These are phyloP conservation scores for Numenius arquata DNA, from an alignment of 2,113 vertebrate genomes.

Conservation along the genomic window DNA sequence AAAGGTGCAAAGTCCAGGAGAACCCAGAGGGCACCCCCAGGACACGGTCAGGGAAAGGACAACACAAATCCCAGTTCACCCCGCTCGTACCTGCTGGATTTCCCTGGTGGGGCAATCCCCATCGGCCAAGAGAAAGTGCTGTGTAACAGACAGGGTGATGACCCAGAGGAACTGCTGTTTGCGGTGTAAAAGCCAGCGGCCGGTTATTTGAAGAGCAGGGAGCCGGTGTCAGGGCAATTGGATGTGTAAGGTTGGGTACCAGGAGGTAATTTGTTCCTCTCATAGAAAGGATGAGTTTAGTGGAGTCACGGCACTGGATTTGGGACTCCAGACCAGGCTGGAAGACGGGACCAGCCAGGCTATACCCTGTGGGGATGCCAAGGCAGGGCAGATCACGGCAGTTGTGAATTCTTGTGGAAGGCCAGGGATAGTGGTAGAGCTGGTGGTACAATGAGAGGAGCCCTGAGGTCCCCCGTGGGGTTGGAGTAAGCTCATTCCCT, in stretches of 20 bases:
- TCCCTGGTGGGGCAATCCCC: not conserved
- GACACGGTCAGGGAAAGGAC: not conserved
- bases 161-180: not conserved
- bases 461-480: not conserved
- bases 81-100: fast-evolving
- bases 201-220: not conserved
- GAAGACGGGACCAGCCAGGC: not conserved
- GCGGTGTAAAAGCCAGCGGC: fast-evolving
- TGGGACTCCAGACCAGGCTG: not conserved
- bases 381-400: fast-evolving
- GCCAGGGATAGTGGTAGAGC: not conserved
- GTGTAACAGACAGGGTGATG: not conserved
- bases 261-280: not conserved
- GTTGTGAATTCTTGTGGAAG: not conserved
- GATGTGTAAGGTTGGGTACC: not conserved
- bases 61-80: not conserved
- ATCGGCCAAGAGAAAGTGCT: not conserved
- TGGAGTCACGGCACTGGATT: fast-evolving
- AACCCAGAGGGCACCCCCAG: not conserved
- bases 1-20: not conserved
- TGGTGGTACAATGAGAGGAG: not conserved
- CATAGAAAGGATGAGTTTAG: not conserved
- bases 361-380: fast-evolving
- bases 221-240: not conserved
- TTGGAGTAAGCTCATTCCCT: not conserved